Evolutionary conservation across 2,113 vertebrate species (phyloP).

Genomic region (Misgurnus mizolepis): DNA sequence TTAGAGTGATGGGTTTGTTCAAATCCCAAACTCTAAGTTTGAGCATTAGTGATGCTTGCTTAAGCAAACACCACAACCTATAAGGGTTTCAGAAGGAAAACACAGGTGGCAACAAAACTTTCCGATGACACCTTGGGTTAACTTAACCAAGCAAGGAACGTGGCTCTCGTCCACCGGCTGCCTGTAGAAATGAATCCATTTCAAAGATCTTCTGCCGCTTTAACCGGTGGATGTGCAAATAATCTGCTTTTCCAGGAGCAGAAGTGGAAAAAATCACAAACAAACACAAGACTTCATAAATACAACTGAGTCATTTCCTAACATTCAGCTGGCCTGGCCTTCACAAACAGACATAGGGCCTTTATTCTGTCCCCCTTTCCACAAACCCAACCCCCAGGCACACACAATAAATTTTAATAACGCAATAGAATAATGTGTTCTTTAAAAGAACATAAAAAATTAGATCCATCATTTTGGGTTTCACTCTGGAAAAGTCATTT

Average conservation of each 20-base stretch:
- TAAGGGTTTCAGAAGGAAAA: slow-evolving; percentile 29
- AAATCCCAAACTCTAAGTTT: neutral
- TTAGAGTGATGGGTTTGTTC: neutral
- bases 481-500: slow-evolving; percentile 77
- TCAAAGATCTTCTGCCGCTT: slow-evolving; percentile 56
- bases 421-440: slow-evolving; percentile 55
- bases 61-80: slow-evolving; percentile 1
- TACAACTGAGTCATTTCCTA: slow-evolving; percentile 58
- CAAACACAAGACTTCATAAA: slow-evolving; percentile 52
- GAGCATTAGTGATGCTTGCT: neutral
- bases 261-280: slow-evolving; percentile 61
- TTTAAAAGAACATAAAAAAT: slow-evolving; percentile 48
- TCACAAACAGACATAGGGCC: slow-evolving; percentile 19
- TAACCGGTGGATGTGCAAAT: slow-evolving; percentile 57
- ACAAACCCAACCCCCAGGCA: slow-evolving; percentile 20
- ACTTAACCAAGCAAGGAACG: slow-evolving; percentile 10
- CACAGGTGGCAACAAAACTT: slow-evolving; percentile 46
- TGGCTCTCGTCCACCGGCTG: slow-evolving; percentile 45
- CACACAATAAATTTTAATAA: slow-evolving; percentile 54
- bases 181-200: slow-evolving; percentile 67
- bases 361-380: slow-evolving; percentile 20
- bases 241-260: slow-evolving; percentile 69
- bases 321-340: slow-evolving; percentile 40
- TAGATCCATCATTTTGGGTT: slow-evolving; percentile 57
- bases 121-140: slow-evolving; percentile 34